These are phyloP conservation scores for Drosophila biarmipes DNA, from an alignment of 1,140 invertebrate genomes.

Conservation along the genomic window DNA sequence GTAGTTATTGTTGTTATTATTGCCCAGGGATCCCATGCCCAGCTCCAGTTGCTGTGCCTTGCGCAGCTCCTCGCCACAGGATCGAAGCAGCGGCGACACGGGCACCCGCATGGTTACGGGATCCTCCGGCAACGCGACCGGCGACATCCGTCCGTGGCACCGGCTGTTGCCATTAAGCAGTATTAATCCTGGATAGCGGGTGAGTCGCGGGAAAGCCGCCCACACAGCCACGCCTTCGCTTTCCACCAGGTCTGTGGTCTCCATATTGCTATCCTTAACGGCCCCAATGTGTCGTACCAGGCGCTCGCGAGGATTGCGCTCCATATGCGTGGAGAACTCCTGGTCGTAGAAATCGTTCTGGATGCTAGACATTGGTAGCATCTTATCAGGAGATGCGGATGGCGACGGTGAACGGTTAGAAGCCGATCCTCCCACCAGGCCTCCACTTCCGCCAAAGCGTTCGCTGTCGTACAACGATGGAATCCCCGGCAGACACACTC, in stretches of 20 bases:
- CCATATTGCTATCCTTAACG: conserved; percentile 60
- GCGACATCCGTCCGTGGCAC: conserved; percentile 87
- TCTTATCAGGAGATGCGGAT: conserved; percentile 5
- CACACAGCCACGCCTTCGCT: conserved; percentile 21
- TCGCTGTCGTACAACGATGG: conserved; percentile 70
- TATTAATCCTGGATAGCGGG: conserved; percentile 68
- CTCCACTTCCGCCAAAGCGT: conserved; percentile 69
- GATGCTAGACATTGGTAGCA: conserved; percentile 86
- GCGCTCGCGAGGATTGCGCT: conserved; percentile 64
- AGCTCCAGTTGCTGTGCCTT: conserved; percentile 56
- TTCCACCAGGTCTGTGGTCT: conserved; percentile 66
- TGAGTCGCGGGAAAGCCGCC: conserved; percentile 54
- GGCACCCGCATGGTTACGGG: conserved; percentile 46
- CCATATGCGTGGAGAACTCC: conserved; percentile 91
- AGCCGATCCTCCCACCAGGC: neutral
- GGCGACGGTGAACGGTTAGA: conserved; percentile 9
- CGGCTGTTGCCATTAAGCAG: conserved; percentile 67
- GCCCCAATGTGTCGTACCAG: conserved; percentile 49
- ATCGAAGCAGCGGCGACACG: conserved; percentile 50
- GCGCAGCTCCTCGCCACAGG: conserved; percentile 63
- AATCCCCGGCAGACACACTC: conserved; percentile 87
- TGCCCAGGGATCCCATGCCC: conserved; percentile 85
- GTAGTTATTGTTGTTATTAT: conserved; percentile 85
- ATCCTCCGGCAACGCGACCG: conserved; percentile 87
- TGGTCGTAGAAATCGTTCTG: conserved; percentile 96